Evolutionary conservation across 2,888 invertebrate genomes (phyloP).

Genomic region (Microplitis manilae): DNA sequence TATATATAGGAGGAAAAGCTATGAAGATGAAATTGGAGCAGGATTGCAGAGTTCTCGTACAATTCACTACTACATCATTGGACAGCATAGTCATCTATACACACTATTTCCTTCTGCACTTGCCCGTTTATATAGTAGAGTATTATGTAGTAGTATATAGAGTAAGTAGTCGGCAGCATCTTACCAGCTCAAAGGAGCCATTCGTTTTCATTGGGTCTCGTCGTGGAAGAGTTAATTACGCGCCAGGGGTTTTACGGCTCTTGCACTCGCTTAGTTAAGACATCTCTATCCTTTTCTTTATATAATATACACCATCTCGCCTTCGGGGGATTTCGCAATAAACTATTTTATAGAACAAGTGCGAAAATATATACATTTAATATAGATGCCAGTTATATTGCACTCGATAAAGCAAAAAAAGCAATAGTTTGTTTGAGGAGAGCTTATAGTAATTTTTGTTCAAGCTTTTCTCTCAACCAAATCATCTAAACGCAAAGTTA

Average conservation of each 20-base stretch:
- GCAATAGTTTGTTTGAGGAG: too few relatives aligned
- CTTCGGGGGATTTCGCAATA: neutral
- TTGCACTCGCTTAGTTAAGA: constrained; percentile 28
- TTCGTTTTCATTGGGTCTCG: constrained; percentile 48
- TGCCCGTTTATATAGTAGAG: neutral
- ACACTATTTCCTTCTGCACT: neutral
- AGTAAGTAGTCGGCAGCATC: constrained; percentile 14
- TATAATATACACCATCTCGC: constrained; percentile 2
- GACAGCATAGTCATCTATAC: neutral
- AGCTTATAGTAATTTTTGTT: too few relatives aligned
- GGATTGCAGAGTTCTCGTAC: neutral
- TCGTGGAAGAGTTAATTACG: constrained; percentile 49
- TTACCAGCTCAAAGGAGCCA: constrained; percentile 41
- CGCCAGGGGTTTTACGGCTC: constrained; percentile 45
- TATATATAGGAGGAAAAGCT: neutral
- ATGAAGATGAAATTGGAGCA: constrained; percentile 17
- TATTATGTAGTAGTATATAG: constrained; percentile 1
- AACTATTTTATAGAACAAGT: neutral
- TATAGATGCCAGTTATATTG: neutral
- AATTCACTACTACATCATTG: neutral
- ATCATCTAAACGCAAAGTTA: too few relatives aligned
- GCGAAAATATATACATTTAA: neutral
- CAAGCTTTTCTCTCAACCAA: too few relatives aligned
- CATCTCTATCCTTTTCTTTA: constrained; percentile 38
- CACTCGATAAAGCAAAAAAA: neutral